Percentiles rank a stretch among this genome's conserved stretches.
These are phyloP conservation scores for Actinernus sp. DNA, from an alignment of 92 coral and sea anemone species.

Conservation along the genomic window DNA sequence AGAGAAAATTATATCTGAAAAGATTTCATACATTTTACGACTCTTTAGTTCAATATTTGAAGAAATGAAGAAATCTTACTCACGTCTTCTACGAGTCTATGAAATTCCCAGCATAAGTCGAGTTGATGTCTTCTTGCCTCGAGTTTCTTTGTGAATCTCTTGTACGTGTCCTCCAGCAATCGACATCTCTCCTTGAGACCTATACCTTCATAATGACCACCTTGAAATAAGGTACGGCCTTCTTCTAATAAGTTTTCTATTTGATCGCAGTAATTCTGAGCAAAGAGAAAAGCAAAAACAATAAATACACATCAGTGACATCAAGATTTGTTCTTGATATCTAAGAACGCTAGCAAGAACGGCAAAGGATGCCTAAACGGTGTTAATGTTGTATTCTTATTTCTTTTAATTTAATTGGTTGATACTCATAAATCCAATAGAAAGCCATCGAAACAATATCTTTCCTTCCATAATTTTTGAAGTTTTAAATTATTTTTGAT, in stretches of 20 bases:
- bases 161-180: slow-evolving; percentile 77
- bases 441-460: too few species aligned
- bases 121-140: slow-evolving; percentile 79
- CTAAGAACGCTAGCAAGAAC: too few species aligned
- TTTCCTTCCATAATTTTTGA: too few species aligned
- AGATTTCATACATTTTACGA: not conserved
- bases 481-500: too few species aligned
- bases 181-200: slow-evolving; percentile 87
- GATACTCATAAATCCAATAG: too few species aligned
- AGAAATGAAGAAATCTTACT: not conserved
- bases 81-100: slow-evolving; percentile 89
- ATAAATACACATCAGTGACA: too few species aligned
- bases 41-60: not conserved
- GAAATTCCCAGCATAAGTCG: slow-evolving; percentile 82
- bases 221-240: slow-evolving; percentile 89
- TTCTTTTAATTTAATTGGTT: too few species aligned
- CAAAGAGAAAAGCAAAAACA: too few species aligned
- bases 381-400: too few species aligned
- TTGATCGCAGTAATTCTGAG: slow-evolving; percentile 83
- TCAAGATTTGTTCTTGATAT: too few species aligned
- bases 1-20: too few species aligned
- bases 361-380: too few species aligned
- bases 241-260: slow-evolving; percentile 90
- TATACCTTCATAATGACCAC: slow-evolving; percentile 89
- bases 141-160: slow-evolving; percentile 63